Evolutionary conservation across 2,888 invertebrate species (phyloP).

Genomic region (Tanaodytes sp.): DNA sequence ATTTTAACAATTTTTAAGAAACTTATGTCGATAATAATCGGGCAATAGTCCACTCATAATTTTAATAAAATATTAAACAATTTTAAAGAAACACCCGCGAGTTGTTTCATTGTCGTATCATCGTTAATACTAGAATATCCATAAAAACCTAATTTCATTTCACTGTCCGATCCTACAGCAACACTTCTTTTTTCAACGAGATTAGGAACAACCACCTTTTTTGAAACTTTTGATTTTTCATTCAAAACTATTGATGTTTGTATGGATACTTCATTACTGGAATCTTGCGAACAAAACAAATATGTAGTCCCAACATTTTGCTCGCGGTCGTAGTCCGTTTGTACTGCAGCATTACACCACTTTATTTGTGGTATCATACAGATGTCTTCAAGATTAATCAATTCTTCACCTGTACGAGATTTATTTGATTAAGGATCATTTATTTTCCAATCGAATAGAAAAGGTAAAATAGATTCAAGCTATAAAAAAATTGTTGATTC

Average conservation of each 20-base stretch:
- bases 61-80: slow-evolving; percentile 33
- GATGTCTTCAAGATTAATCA: neutral
- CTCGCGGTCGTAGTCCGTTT: neutral
- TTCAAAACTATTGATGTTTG: neutral
- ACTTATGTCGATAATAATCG: too few relatives aligned
- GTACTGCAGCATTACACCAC: neutral
- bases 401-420: neutral
- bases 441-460: too few relatives aligned
- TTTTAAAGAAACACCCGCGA: slow-evolving; percentile 11
- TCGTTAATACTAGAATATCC: slow-evolving; percentile 26
- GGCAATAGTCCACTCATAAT: neutral
- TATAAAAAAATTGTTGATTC: too few relatives aligned
- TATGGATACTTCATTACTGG: slow-evolving; percentile 1
- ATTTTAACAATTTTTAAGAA: too few relatives aligned
- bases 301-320: neutral
- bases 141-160: slow-evolving; percentile 18
- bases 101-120: slow-evolving; percentile 30
- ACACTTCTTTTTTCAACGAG: neutral
- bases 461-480: too few relatives aligned
- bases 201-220: neutral
- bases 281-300: slow-evolving; percentile 3
- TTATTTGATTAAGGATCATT: too few relatives aligned
- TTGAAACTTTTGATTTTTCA: neutral
- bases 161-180: slow-evolving; percentile 4
- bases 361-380: too few relatives aligned